Conservation (phyloP, 2,888 invertebrate genomes). For the Vannuccia rotundouncinata region DNA sequence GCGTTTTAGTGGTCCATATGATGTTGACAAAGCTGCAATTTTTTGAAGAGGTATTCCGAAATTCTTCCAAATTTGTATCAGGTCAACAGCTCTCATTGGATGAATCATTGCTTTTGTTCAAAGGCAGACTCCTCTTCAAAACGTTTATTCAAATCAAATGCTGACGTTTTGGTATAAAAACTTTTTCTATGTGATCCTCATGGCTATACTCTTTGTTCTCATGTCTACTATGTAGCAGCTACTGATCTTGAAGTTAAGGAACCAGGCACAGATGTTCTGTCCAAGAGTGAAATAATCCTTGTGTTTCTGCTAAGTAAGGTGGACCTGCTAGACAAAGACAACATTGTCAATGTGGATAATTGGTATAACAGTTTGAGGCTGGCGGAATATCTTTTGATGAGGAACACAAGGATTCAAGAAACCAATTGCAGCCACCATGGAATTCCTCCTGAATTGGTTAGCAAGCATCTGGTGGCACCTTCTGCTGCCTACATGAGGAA, state of each 20-base stretch:
- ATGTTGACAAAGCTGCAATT: constrained; percentile 19
- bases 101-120: constrained; percentile 21
- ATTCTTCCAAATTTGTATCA: neutral
- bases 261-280: constrained; percentile 1
- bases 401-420: constrained; percentile 4
- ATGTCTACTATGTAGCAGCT: constrained; percentile 26
- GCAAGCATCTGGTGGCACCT: neutral
- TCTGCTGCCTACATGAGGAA: constrained; percentile 13
- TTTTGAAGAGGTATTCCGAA: neutral
- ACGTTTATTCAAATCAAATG: neutral
- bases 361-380: constrained; percentile 16
- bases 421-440: neutral
- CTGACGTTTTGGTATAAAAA: constrained; percentile 11
- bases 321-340: neutral
- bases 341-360: constrained; percentile 21
- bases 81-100: constrained; percentile 14
- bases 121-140: constrained; percentile 10
- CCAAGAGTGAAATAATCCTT: constrained; percentile 14
- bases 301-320: constrained; percentile 11
- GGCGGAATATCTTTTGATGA: constrained; percentile 6
- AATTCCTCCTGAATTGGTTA: neutral
- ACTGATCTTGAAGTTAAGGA: constrained; percentile 6
- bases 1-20: constrained; percentile 14
- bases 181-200: constrained; percentile 15
- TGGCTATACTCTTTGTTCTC: constrained; percentile 17